Conservation (phyloP, 1,140 invertebrate genomes). For the Mesaphorura yosii region DNA sequence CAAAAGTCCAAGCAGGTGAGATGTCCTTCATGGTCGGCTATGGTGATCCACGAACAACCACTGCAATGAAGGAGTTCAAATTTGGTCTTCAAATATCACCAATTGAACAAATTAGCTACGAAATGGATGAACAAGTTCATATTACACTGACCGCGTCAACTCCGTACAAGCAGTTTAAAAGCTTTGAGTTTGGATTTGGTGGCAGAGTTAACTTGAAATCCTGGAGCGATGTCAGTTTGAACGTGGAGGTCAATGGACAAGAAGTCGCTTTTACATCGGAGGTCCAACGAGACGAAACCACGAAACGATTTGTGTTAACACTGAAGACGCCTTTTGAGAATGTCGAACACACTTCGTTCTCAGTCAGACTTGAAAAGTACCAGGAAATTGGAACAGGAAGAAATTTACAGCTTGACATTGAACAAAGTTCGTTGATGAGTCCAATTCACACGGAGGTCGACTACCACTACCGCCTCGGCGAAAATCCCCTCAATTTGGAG, state of each 20-base stretch:
- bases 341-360: constrained; percentile 27
- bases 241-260: constrained; percentile 28
- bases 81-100: constrained; percentile 7
- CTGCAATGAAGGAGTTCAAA: not conserved
- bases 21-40: too few species aligned
- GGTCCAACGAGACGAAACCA: constrained; percentile 11
- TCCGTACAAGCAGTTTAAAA: constrained; percentile 25
- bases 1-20: too few species aligned
- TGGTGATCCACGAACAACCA: not conserved
- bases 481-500: constrained; percentile 25
- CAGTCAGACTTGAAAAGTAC: constrained; percentile 27
- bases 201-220: constrained; percentile 20
- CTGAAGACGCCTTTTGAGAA: constrained; percentile 29
- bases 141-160: constrained; percentile 7
- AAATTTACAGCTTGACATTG: constrained; percentile 31
- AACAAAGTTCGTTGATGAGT: constrained; percentile 25
- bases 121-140: constrained; percentile 2
- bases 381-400: constrained; percentile 27
- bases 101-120: not conserved
- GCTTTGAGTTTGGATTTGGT: constrained; percentile 21
- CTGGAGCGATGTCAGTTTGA: constrained; percentile 17
- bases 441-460: constrained; percentile 30
- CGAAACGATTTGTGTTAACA: constrained; percentile 13
- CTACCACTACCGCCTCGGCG: constrained; percentile 30
- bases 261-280: constrained; percentile 20